A percentile compares a stretch with the other conserved stretches of the same genome.
Evolutionary conservation across 2,113 vertebrate genomes (phyloP).

Genomic region (Oryzias javanicus): DNA sequence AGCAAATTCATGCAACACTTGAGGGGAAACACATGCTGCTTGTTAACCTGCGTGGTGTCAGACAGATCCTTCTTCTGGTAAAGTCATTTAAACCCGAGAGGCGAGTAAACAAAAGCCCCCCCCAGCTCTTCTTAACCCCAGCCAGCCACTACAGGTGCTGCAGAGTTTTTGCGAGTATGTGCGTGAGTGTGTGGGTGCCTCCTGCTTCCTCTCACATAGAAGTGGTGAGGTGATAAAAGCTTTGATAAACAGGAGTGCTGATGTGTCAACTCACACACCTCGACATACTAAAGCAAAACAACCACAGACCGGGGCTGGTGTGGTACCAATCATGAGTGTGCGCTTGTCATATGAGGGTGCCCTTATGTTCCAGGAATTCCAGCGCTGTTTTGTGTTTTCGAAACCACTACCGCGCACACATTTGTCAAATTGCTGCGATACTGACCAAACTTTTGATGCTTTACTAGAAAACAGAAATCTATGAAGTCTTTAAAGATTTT

Average conservation of each 20-base stretch:
- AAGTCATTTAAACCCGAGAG: constrained; percentile 61
- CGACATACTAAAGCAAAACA: constrained; percentile 49
- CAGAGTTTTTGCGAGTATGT: constrained; percentile 7
- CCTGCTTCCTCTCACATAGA: constrained; percentile 59
- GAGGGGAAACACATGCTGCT: constrained; percentile 45
- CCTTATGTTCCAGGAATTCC: constrained; percentile 10
- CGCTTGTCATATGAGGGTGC: constrained; percentile 37
- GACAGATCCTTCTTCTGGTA: constrained; percentile 64
- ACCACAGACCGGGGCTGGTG: constrained; percentile 17
- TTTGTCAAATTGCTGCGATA: neutral
- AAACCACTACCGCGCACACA: constrained; percentile 3
- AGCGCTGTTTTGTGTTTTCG: neutral
- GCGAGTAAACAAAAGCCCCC: constrained; percentile 38
- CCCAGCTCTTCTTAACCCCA: constrained; percentile 7
- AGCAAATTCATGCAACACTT: neutral
- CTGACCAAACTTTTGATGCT: neutral
- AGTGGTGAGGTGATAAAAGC: constrained; percentile 67
- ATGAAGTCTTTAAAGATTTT: too few relatives aligned
- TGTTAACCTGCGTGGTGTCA: constrained; percentile 58
- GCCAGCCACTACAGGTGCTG: constrained; percentile 47
- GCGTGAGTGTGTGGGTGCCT: constrained; percentile 33
- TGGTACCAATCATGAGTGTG: neutral
- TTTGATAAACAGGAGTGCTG: constrained; percentile 72
- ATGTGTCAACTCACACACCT: constrained; percentile 69
- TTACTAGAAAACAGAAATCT: neutral